Base-by-base conservation (phyloP, 2,113 vertebrate species). In the Pycnonotus jocosus region DNA sequence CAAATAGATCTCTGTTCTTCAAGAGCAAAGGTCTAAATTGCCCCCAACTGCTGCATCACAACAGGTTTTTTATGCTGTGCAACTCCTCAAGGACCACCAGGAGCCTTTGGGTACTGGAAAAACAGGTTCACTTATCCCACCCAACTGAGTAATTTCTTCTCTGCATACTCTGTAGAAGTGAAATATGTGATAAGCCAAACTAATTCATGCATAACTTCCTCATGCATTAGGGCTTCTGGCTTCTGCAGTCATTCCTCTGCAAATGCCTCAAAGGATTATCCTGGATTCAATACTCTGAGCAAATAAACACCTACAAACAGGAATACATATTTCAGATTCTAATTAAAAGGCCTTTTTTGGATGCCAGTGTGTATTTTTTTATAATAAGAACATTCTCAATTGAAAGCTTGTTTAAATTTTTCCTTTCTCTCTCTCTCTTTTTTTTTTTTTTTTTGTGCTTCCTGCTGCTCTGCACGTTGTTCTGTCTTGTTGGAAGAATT, bases 241-340 rank as follows among this genome's bases (percentile, higher is more conserved):
- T 95, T 95, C 65, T 90, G 71, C 86, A 68, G 73, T 73, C 54
- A 94, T 95, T 97, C 92, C 82, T 88, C 72, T 72, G 61, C 47
- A 97, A 96, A 97, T 96, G 74, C 93, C 95, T 97, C 35, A 76
- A 11, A 86, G 87, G 96, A 97, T 97, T 97, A 97, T 84, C 48
- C 94, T 76, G 56, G 66, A 69, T 81, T 97, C 94, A 96, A 88
- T 93, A 93, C 64, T 94, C 60, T 53, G 47, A 88, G 76, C 57
- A 92, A 96, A 95, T 89, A 86, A 96, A 81, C 68, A 91, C 54
- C 54, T 61, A 77, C 73, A 74, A 81, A 77, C 37, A 27, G 72
- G 47, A 94, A 81, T 57, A 38, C 20, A 33, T 21, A 92, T 83
- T 88, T 78, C 47, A 76, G 37, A 25, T 72, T 97, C 96, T 95